Evolutionary conservation across 2,113 vertebrate species (phyloP), one percentile per base, ranked within the genome.

Genomic region (Brachionichthys hirsutus): DNA sequence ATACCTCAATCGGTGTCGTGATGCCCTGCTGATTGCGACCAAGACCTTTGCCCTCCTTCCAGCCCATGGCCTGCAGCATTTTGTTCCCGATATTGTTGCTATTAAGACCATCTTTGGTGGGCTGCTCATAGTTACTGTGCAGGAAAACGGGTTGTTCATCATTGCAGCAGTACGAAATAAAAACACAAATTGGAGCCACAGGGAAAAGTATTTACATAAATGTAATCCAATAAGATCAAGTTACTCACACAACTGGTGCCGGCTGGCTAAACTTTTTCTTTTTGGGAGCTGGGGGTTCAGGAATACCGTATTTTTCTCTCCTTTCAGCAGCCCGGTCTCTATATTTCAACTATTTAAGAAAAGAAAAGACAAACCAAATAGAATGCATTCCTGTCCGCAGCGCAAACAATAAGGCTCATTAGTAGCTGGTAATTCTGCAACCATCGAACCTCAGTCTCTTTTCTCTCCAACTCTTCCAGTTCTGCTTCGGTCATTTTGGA

Each of bases 21-120:
- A 99, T 99, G 72, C 97, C 97, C 80, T 99, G 97, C 62, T 97
- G 97, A 75, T 99, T 99, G 43, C 96, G 91, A 16, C 97, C 97
- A 18, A 99, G 91, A 22, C 97, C 97, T 0, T 94, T 97, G 9
- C 97, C 97, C 90, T 99, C 97, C 78, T 95, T 93, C 97, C 97
- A 99, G 50, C 97, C 97, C 97, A 99, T 99, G 44, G 97, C 97
- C 80, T 99, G 97, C 42, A 99, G 92, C 97, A 99, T 99, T 85
- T 99, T 99, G 89, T 96, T 99, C 54, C 97, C 97, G 18, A 99
- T 99, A 53, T 99, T 99, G 86, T 98, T 96, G 76, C 95, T 96
- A 85, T 94, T 97, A 30, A 99, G 93, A 54, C 97, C 97, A 9
- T 98, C 96, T 84, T 99, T 99, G 42, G 95, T 99, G 40, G 97